Conservation (phyloP, 2,888 invertebrate species). For the Meteorus cinctellus region DNA sequence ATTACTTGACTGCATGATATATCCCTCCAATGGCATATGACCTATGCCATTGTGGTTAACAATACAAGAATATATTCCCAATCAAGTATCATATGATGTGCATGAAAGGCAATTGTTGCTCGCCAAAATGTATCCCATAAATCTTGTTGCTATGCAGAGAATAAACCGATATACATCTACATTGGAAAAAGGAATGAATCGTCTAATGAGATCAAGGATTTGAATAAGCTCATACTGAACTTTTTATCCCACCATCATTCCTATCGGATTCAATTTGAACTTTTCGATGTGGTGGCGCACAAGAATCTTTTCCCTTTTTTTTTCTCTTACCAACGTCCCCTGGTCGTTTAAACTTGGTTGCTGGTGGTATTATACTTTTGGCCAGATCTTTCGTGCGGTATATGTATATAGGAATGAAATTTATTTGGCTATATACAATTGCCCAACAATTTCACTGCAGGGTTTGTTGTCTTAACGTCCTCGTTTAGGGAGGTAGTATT, state of each 20-base stretch:
- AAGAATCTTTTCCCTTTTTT: background rate
- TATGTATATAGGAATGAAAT: background rate
- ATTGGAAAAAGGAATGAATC: background rate
- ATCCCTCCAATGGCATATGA: no score
- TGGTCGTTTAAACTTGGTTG: slow-evolving; percentile 22
- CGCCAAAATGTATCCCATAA: no score
- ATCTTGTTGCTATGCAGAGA: no score
- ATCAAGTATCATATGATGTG: no score
- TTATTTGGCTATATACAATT: no score
- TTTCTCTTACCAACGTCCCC: background rate
- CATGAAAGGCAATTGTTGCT: no score
- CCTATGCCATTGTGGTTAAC: no score
- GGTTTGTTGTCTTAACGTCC: no score
- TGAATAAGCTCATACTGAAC: slow-evolving; percentile 21
- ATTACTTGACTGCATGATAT: background rate
- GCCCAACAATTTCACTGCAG: no score
- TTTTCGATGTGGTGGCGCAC: slow-evolving; percentile 5
- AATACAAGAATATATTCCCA: no score
- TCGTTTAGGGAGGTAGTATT: no score
- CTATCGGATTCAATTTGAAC: slow-evolving; percentile 33
- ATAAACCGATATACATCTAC: no score
- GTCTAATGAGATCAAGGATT: slow-evolving; percentile 18
- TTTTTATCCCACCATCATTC: slow-evolving; percentile 17
- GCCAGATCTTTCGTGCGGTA: background rate
- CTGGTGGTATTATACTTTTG: background rate